Evolutionary conservation across 2,888 invertebrate species (phyloP).

Genomic region (Coelinius sp.): DNA sequence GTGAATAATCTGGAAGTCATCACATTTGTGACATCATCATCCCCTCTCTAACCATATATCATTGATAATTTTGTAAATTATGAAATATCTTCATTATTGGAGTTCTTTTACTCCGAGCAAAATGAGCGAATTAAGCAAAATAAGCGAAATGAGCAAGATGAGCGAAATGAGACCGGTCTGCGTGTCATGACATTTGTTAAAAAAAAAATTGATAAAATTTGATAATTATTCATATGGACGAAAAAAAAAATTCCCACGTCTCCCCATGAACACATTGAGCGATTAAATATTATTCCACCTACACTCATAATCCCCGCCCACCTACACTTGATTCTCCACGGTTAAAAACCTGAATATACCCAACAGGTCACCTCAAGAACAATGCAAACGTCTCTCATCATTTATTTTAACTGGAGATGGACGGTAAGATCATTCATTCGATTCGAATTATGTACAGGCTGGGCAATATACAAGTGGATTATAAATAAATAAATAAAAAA

Average conservation of each 20-base stretch:
- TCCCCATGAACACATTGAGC: slow-evolving; percentile 29
- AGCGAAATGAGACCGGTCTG: too few species aligned
- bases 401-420: slow-evolving; percentile 14
- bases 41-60: too few species aligned
- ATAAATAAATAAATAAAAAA: not conserved
- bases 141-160: not conserved
- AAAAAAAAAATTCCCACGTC: not conserved
- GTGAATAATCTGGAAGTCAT: too few species aligned
- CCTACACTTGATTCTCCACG: slow-evolving; percentile 22
- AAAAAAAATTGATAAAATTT: too few species aligned
- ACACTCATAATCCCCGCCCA: slow-evolving; percentile 41
- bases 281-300: slow-evolving; percentile 45
- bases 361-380: slow-evolving; percentile 27
- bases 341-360: not conserved
- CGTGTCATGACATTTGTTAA: too few species aligned
- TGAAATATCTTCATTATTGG: too few species aligned
- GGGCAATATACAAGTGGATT: not conserved
- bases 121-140: not conserved
- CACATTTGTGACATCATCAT: too few species aligned
- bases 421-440: slow-evolving; percentile 16
- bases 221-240: not conserved
- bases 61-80: too few species aligned
- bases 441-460: slow-evolving; percentile 22
- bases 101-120: too few species aligned
- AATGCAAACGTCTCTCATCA: slow-evolving; percentile 27